Evolutionary conservation across 2,888 invertebrate genomes (phyloP).

Genomic region (Ptilodon capucinus): DNA sequence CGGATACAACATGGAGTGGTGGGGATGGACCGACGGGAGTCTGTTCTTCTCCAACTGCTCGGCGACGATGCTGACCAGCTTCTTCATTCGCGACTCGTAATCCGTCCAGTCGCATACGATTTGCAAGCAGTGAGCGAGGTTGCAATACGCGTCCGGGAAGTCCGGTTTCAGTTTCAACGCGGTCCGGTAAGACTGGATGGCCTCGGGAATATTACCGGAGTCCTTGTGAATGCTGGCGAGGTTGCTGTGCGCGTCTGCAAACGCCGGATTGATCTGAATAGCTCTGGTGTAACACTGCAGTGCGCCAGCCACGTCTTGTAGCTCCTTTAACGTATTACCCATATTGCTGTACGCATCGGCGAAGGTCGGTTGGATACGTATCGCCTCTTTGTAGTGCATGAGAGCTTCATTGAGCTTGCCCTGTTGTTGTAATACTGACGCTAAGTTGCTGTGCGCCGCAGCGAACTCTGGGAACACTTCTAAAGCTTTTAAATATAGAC

Average conservation of each 20-base stretch:
- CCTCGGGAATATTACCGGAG: conserved; percentile 99
- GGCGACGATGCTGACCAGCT: conserved; percentile 97
- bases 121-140: conserved; percentile 98
- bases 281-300: conserved; percentile 99
- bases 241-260: conserved; percentile 99
- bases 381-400: conserved; percentile 99
- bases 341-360: conserved; percentile 99
- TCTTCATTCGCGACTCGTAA: conserved; percentile 98
- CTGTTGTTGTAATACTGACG: conserved; percentile 99
- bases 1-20: conserved; percentile 99
- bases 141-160: conserved; percentile 99
- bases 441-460: conserved; percentile 99
- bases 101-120: conserved; percentile 99
- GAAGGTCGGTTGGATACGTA: conserved; percentile 99
- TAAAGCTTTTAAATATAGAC: conserved; percentile 95
- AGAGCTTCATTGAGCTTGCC: conserved; percentile 98
- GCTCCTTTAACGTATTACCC: conserved; percentile 99
- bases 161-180: conserved; percentile 99
- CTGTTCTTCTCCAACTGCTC: conserved; percentile 98
- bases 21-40: conserved; percentile 99
- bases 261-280: conserved; percentile 99
- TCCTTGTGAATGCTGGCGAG: conserved; percentile 99
- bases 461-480: conserved; percentile 99
- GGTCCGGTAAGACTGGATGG: conserved; percentile 98
- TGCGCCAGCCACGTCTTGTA: conserved; percentile 99